A percentile compares a stretch with the other conserved stretches of the same genome.
These are phyloP conservation scores for Mustela lutreola DNA, from an alignment of 2,113 vertebrate species.

Conservation along the genomic window DNA sequence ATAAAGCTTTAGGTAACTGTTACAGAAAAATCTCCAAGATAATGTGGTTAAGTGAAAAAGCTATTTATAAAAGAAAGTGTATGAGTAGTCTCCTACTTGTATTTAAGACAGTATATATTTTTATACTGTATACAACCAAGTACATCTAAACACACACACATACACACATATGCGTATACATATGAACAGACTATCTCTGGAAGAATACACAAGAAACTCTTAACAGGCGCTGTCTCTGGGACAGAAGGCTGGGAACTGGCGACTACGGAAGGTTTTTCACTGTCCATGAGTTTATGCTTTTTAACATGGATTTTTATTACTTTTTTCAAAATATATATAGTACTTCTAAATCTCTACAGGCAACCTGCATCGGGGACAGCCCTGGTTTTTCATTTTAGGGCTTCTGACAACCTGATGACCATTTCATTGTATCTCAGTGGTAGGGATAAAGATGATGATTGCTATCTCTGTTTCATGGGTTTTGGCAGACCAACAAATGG, in stretches of 20 bases:
- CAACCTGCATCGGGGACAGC: accelerated
- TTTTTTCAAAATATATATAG: background rate
- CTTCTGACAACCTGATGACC: background rate
- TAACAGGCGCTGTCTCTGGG: background rate
- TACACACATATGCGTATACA: background rate
- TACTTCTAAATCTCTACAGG: background rate
- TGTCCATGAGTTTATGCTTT: background rate
- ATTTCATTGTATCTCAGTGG: background rate
- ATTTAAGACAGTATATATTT: background rate
- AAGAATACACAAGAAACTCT: background rate
- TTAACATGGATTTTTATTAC: background rate
- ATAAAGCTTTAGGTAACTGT: background rate
- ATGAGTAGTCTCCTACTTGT: background rate
- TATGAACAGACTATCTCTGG: background rate
- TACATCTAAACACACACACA: background rate
- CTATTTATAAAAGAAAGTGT: background rate
- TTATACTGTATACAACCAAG: background rate
- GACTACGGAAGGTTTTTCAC: background rate
- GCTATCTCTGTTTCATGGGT: background rate
- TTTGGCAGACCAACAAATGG: slow-evolving; percentile 8
- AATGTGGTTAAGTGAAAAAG: background rate
- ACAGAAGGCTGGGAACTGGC: background rate
- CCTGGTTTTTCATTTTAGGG: background rate
- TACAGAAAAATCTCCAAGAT: background rate
- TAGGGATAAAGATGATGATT: background rate